Conservation (phyloP, 2,888 invertebrate species). For the Melieria crassipennis region DNA sequence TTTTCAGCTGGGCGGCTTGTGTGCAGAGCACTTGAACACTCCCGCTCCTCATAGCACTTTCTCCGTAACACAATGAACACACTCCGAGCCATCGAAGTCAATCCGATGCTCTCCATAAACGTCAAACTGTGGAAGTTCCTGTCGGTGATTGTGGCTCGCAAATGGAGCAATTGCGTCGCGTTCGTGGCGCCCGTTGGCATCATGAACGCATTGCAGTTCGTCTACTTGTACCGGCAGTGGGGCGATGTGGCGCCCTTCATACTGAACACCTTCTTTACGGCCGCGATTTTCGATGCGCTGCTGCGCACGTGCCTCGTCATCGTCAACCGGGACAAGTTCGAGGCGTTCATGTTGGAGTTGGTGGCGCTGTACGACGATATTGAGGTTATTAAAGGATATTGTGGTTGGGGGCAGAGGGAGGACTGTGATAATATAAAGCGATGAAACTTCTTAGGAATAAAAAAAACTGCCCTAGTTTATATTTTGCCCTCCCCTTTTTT, state of each 20-base stretch:
- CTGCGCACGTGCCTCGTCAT: constrained; percentile 57
- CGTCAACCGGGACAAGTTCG: constrained; percentile 51
- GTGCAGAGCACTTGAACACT: too few relatives aligned
- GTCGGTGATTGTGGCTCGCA: constrained; percentile 51
- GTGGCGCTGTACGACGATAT: constrained; percentile 51
- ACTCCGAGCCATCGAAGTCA: constrained; percentile 39
- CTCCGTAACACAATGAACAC: neutral
- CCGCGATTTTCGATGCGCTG: constrained; percentile 55
- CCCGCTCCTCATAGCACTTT: too few relatives aligned
- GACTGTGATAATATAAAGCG: too few relatives aligned
- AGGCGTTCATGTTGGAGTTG: constrained; percentile 52
- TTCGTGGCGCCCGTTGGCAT: constrained; percentile 53
- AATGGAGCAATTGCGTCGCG: constrained; percentile 52
- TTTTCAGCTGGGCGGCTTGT: too few relatives aligned
- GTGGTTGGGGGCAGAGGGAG: neutral
- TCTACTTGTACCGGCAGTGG: constrained; percentile 53
- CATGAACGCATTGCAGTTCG: constrained; percentile 56
- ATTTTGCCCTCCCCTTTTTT: too few relatives aligned
- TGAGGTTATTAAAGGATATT: constrained; percentile 42
- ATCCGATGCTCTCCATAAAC: constrained; percentile 57
- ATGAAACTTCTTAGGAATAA: too few relatives aligned
- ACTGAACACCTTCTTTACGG: constrained; percentile 55
- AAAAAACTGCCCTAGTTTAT: too few relatives aligned
- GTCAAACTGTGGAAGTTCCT: constrained; percentile 56
- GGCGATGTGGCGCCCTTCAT: constrained; percentile 54